phyloP scores from a whole-genome alignment of 2,113 vertebrate species.

The Tragulus kanchil region DNA sequence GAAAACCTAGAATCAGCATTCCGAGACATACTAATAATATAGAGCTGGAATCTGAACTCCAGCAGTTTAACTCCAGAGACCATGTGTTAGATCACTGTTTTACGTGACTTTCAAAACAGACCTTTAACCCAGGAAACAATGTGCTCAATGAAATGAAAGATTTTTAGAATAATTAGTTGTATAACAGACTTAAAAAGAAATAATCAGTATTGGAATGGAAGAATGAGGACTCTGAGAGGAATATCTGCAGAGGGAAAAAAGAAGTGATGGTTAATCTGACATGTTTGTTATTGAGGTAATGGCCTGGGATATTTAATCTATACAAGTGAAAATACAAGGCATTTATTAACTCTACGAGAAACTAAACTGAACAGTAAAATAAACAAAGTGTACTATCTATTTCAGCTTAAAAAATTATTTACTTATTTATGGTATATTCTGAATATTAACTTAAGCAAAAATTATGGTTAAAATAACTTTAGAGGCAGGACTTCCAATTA shows the following conservation, averaged over 20 bases:
- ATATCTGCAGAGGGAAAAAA: neutral
- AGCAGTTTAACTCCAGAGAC: neutral
- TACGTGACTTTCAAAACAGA: neutral
- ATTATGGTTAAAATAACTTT: neutral
- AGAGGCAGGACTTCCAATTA: neutral
- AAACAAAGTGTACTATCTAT: neutral
- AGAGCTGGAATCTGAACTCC: neutral
- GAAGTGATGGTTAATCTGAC: neutral
- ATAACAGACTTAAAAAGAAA: neutral
- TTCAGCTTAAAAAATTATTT: constrained; percentile 12
- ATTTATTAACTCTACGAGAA: constrained; percentile 15
- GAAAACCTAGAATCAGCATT: no score
- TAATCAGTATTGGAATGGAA: neutral
- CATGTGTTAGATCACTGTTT: neutral
- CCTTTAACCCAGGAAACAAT: neutral
- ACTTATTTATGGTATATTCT: neutral
- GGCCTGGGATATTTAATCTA: constrained; percentile 14
- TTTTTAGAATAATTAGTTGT: neutral
- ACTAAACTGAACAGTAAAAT: neutral
- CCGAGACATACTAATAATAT: neutral
- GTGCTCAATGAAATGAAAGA: neutral
- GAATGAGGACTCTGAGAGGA: neutral
- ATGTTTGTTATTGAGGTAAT: neutral
- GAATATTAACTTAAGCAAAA: constrained; percentile 38
- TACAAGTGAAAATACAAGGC: constrained; percentile 16